Evolutionary conservation across 2,113 vertebrate genomes (phyloP).

Genomic region (Alethe castanea): DNA sequence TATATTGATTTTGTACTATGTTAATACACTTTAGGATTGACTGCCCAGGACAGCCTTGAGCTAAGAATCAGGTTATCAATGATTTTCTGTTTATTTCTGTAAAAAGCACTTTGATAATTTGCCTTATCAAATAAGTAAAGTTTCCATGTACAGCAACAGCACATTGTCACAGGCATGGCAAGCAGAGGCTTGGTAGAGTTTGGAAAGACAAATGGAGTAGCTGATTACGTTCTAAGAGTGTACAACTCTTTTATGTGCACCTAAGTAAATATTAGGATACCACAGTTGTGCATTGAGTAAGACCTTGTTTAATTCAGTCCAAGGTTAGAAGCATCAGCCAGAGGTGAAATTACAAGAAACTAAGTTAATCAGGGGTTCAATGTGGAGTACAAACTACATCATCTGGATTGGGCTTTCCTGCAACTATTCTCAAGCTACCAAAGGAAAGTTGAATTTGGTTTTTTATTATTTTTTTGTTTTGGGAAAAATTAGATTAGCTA

Average conservation of each 20-base stretch:
- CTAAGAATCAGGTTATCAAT: constrained; percentile 27
- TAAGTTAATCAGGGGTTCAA: background rate
- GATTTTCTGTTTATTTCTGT: constrained; percentile 49
- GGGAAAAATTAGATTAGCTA: background rate
- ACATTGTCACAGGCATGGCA: background rate
- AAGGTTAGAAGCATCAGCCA: background rate
- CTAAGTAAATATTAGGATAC: constrained; percentile 45
- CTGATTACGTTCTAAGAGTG: constrained; percentile 14
- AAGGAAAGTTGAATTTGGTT: background rate
- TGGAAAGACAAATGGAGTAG: constrained; percentile 51
- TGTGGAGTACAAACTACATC: background rate
- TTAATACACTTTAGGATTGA: background rate
- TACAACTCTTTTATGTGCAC: background rate
- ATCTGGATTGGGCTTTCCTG: background rate
- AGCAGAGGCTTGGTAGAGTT: background rate
- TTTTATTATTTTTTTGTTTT: background rate
- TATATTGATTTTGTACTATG: background rate
- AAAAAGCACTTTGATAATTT: constrained; percentile 38
- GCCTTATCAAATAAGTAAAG: constrained; percentile 42
- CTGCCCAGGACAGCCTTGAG: background rate
- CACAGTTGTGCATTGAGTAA: constrained; percentile 11
- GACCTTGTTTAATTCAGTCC: constrained; percentile 13
- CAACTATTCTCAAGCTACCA: background rate
- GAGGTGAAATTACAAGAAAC: background rate
- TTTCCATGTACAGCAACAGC: constrained; percentile 35